Base-by-base conservation (phyloP, 2,797 vertebrate species). In the Poeciliopsis presidionis region DNA sequence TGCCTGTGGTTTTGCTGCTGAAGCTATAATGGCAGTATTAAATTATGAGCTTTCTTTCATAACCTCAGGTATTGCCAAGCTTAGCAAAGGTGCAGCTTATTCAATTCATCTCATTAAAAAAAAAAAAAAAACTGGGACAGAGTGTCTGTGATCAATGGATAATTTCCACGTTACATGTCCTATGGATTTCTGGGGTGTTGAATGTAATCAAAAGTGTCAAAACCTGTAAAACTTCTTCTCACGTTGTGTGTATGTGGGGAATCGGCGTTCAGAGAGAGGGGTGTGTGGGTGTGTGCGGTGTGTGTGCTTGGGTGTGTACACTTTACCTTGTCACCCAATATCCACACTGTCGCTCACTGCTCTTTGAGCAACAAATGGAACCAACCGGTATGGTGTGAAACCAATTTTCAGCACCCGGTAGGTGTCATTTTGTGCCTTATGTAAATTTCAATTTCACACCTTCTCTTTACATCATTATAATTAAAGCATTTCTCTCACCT, bases 171-270 rank as follows among this genome's bases (percentile, higher is more conserved):
- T 88, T 91, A 81, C 91, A 88, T 85, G 87, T 94, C 89, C 87
- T 87, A 90, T 90, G 88, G 85, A 92, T 86, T 91, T 88, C 81
- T 75, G 83, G 72, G 80, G 82, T 90, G 92, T 91, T 84, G 86
- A 84, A 93, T 83, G 86, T 85, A 93, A 94, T 95, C 90, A 92
- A 88, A 93, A 90, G 89, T 94, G 93, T 91, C 91, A 91, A 87
- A 93, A 86, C 89, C 89, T 84, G 88, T 91, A 90, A 87, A 91
- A 92, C 71, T 74, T 87, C 78, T 81, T 84, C 80, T 87, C 81
- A 80, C 81, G 72, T 71, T 78, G 72, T 76, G 81, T 77, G 85
- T 86, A 55, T 36, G 57, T 70, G 73, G 49, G 72, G 74, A 8
- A 63, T 7, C n/a, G 2, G 71, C 41, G 57, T 79, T 71, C 76